These are phyloP conservation scores for Tretioscincus oriximinensis DNA, from an alignment of 2,113 vertebrate species.

Conservation along the genomic window DNA sequence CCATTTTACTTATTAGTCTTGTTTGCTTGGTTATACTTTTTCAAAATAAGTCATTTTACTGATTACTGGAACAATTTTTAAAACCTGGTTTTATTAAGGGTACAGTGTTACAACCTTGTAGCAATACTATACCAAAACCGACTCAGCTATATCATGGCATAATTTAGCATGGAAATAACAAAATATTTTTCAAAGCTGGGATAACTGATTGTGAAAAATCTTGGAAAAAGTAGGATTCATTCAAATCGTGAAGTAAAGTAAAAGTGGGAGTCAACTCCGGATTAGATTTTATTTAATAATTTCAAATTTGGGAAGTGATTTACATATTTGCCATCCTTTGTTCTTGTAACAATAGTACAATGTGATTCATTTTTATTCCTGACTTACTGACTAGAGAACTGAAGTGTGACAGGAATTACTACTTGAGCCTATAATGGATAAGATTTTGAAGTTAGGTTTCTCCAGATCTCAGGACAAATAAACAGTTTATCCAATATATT, in stretches of 20 bases:
- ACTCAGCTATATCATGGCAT: too few species aligned
- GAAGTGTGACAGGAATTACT: background rate
- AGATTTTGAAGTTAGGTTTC: background rate
- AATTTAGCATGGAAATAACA: too few species aligned
- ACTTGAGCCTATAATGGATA: too few species aligned
- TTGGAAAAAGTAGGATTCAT: background rate
- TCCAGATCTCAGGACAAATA: background rate
- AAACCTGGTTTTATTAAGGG: too few species aligned
- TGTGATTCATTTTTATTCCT: background rate
- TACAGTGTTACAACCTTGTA: too few species aligned
- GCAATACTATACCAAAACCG: too few species aligned
- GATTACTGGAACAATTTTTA: too few species aligned
- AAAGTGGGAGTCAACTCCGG: too few species aligned
- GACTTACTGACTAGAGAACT: background rate
- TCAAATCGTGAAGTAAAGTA: background rate
- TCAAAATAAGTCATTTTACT: too few species aligned
- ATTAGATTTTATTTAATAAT: background rate
- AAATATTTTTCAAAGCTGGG: background rate
- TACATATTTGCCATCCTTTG: background rate
- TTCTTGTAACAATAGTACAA: background rate
- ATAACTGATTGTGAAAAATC: background rate
- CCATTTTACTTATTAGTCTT: too few species aligned
- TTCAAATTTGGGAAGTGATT: background rate
- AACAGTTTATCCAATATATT: background rate
- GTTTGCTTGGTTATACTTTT: too few species aligned